Base-by-base conservation (phyloP, 1,140 invertebrate genomes). In the Pollicipes pollicipes region DNA sequence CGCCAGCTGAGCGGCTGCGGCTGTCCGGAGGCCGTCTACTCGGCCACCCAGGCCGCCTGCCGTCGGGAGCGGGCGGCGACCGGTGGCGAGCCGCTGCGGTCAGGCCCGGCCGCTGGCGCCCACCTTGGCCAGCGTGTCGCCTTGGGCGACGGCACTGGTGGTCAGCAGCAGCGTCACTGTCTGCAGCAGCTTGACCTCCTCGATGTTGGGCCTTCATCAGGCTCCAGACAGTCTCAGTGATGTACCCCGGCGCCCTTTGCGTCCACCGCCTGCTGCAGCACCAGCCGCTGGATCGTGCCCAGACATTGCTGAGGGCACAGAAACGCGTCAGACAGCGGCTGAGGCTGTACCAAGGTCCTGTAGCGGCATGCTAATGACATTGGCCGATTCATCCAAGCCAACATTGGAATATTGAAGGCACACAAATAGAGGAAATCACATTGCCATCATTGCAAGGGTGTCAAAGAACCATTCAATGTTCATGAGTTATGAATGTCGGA, bases 181-280 rank as follows among this genome's bases (percentile, higher is more conserved):
- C 80, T 99, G 97, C 68, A 99, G 82, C 70, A 99, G 86, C 84
- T 96, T 96, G 24, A 99, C 87, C 83, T 99, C 96, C 79, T 98
- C 91, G 35, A 90, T 88, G 8, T 90, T 89, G 35, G 87, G 84
- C 81, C 98, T n/a, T 94, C 85, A 97, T 97, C 17, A 98, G 82
- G 75, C 87, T 87, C 88, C 93, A 97, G 45, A 98, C 80, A 72
- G 93, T 92, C 78, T 94, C 90, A 3, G 96, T 93, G 30, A 99
- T 90, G 77, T 90, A 91, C 63, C 90, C n/a, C 83, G 0, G 95
- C 93, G 71, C 92, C 93, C 81, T 91, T 90, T 73, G 90, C 88
- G 80, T 93, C 90, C 68, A 93, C 77, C 68, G 82, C 82, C 76
- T 84, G 80, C 75, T 83, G 81, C 69, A 83, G 82, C 21, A 86